Evolutionary conservation across 2,797 vertebrate species (phyloP).

Genomic region (Enteromius unitaeniatus): DNA sequence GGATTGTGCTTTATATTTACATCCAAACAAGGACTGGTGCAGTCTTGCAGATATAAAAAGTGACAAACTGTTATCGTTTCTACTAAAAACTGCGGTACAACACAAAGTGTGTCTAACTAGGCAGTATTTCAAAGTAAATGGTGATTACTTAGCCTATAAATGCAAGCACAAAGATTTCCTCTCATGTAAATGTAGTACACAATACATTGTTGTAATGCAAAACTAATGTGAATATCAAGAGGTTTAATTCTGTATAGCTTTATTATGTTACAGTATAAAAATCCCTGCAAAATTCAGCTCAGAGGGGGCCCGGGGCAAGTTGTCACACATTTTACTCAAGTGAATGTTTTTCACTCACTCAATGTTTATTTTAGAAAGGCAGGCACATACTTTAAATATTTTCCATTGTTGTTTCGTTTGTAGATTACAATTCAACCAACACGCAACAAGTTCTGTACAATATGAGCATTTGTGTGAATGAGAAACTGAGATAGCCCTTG

Average conservation of each 20-base stretch:
- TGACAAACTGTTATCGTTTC: not conserved
- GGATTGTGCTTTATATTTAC: not conserved
- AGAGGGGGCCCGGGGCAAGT: not conserved
- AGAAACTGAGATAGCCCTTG: not conserved
- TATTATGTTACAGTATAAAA: slow-evolving; percentile 2
- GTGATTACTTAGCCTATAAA: slow-evolving; percentile 27
- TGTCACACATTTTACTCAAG: not conserved
- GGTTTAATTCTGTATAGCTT: not conserved
- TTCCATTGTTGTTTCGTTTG: not conserved
- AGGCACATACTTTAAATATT: not conserved
- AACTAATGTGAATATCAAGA: not conserved
- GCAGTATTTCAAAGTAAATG: slow-evolving; percentile 24
- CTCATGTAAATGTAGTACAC: not conserved
- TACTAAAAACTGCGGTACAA: not conserved
- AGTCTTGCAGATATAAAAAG: not conserved
- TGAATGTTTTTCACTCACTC: not conserved
- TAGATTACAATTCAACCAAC: not conserved
- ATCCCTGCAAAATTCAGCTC: not conserved
- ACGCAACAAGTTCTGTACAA: not conserved
- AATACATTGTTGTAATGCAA: not conserved
- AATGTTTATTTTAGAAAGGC: not conserved
- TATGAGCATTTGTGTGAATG: not conserved
- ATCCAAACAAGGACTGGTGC: slow-evolving; percentile 6
- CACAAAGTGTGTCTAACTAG: slow-evolving; percentile 1
- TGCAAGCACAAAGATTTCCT: not conserved